phyloP scores from a whole-genome alignment of 1,140 invertebrate genomes.

The Psix sp. region DNA sequence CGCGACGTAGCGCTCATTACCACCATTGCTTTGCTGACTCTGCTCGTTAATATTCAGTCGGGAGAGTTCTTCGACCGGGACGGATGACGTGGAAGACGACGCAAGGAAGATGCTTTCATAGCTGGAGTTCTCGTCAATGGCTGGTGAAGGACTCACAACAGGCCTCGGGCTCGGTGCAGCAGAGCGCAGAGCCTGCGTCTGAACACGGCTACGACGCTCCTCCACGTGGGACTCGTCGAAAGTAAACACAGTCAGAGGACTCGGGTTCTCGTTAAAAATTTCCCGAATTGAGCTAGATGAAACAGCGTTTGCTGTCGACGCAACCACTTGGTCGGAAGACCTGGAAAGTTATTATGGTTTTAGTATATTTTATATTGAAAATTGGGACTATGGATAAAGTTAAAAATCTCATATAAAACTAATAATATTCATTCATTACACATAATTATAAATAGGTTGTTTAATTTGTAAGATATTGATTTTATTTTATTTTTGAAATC shows the following conservation, averaged over 20 bases:
- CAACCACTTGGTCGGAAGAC: slow-evolving; percentile 16
- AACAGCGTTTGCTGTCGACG: slow-evolving; percentile 20
- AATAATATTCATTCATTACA: too few relatives aligned
- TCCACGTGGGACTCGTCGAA: slow-evolving; percentile 64
- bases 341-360: too few relatives aligned
- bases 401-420: too few relatives aligned
- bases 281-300: slow-evolving; percentile 39
- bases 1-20: slow-evolving; percentile 61
- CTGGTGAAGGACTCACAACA: slow-evolving; percentile 22
- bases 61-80: slow-evolving; percentile 29
- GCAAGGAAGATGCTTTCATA: slow-evolving; percentile 71
- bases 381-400: too few relatives aligned
- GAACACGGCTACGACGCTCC: slow-evolving; percentile 48
- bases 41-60: slow-evolving; percentile 38
- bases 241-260: slow-evolving; percentile 62
- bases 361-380: too few relatives aligned
- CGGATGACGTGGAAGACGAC: slow-evolving; percentile 54
- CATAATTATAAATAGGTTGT: too few relatives aligned
- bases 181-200: slow-evolving; percentile 44
- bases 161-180: slow-evolving; percentile 39
- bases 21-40: slow-evolving; percentile 43
- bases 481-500: too few relatives aligned
- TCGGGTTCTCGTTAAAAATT: slow-evolving; percentile 17
- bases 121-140: slow-evolving; percentile 56
- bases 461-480: too few relatives aligned